A percentile compares a stretch with the other conserved stretches of the same genome.
Evolutionary conservation across 2,113 vertebrate genomes (phyloP).

Genomic region (Thermophis baileyi): DNA sequence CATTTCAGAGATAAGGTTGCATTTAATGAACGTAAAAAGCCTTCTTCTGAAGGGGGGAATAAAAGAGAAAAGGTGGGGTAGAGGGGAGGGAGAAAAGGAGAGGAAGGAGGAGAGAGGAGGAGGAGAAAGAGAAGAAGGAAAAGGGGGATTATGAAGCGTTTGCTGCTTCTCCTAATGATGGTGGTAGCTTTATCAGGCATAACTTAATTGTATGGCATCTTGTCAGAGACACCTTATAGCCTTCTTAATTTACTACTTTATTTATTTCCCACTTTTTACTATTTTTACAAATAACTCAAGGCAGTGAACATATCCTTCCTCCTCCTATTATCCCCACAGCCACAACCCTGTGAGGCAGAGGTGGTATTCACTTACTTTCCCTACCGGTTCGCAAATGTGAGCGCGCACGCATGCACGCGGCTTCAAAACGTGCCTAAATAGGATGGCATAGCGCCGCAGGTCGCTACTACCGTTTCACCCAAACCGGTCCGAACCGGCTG

Average conservation of each 20-base stretch:
- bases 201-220: slow-evolving; percentile 62
- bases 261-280: neutral
- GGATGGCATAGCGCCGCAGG: no score
- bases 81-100: slow-evolving; percentile 46
- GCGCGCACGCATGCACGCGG: no score
- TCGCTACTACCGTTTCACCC: no score
- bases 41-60: slow-evolving; percentile 70
- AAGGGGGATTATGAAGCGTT: neutral
- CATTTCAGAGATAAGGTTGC: slow-evolving; percentile 89
- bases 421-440: no score
- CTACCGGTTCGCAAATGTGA: no score
- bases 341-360: neutral
- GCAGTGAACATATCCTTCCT: neutral
- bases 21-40: slow-evolving; percentile 89
- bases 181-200: slow-evolving; percentile 70
- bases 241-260: slow-evolving; percentile 55
- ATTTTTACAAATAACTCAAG: neutral
- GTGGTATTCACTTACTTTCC: no score
- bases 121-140: neutral
- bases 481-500: no score
- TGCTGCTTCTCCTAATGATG: neutral
- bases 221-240: slow-evolving; percentile 69
- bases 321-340: neutral
- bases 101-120: neutral
- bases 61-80: slow-evolving; percentile 45